These are phyloP conservation scores for Mechanitis mazaeus DNA, from an alignment of 2,888 invertebrate genomes.

Conservation along the genomic window DNA sequence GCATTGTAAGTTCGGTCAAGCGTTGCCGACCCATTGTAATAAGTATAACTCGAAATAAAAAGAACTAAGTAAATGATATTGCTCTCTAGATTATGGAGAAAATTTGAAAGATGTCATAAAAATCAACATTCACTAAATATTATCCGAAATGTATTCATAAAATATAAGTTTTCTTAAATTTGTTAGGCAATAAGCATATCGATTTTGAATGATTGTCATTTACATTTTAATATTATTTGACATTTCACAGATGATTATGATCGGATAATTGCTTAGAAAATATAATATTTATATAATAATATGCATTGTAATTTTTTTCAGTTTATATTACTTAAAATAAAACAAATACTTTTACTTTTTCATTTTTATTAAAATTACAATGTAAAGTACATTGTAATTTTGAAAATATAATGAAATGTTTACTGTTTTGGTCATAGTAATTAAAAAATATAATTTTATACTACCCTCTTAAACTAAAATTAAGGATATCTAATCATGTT, in stretches of 20 bases:
- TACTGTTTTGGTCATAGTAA: no score
- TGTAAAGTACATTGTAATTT: no score
- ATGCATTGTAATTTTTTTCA: not conserved
- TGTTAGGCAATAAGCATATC: conserved; percentile 10
- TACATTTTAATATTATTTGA: conserved; percentile 19
- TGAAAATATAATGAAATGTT: no score
- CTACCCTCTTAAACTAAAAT: no score
- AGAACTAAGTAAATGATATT: conserved; percentile 11
- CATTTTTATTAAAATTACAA: no score
- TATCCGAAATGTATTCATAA: not conserved
- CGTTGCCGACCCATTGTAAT: conserved; percentile 44
- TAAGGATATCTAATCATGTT: no score
- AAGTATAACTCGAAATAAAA: conserved; percentile 15
- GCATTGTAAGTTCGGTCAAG: conserved; percentile 49
- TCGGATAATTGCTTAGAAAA: conserved; percentile 35
- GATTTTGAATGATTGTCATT: conserved; percentile 18
- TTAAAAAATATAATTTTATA: no score
- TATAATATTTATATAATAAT: not conserved
- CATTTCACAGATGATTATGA: conserved; percentile 28
- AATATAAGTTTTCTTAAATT: conserved; percentile 12
- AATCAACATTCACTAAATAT: not conserved
- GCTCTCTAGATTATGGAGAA: conserved; percentile 6
- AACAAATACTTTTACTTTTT: not conserved
- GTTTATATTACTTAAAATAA: not conserved
- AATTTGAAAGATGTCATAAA: not conserved